Evolutionary conservation across 2,113 vertebrate species (phyloP).

Genomic region (Oncorhynchus gorbuscha): DNA sequence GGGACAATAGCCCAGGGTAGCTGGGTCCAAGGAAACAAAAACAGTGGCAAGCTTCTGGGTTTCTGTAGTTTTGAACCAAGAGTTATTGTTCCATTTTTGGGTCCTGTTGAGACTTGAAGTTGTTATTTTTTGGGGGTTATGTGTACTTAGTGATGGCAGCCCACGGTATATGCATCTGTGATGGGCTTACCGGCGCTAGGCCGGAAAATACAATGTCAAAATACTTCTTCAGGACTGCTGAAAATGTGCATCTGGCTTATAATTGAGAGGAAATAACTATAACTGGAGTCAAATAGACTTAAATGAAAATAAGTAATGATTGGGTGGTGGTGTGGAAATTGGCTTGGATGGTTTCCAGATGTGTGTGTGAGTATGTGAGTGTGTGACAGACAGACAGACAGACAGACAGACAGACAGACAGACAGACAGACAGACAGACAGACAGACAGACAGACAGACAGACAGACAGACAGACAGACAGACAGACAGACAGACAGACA

Average conservation of each 20-base stretch:
- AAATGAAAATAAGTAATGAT: neutral
- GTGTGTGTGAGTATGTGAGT: too few relatives aligned
- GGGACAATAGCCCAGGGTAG: neutral
- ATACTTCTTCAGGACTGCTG: too few relatives aligned
- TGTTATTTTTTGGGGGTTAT: neutral
- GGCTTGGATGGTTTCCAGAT: slow-evolving; percentile 9
- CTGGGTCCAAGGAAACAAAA: neutral
- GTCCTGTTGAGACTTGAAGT: too few relatives aligned
- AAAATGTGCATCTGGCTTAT: neutral
- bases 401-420: too few relatives aligned
- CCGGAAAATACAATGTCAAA: neutral
- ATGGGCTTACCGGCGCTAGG: neutral
- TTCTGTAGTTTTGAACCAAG: neutral
- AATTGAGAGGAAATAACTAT: slow-evolving; percentile 8
- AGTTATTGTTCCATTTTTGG: neutral
- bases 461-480: too few relatives aligned
- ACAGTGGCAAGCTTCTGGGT: neutral
- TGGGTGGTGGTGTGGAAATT: slow-evolving; percentile 13
- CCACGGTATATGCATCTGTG: neutral
- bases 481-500: too few relatives aligned
- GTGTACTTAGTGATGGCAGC: neutral
- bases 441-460: too few relatives aligned
- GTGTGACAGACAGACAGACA: too few relatives aligned
- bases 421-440: neutral
- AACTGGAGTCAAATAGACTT: slow-evolving; percentile 7